Conservation (phyloP, 2,888 invertebrate genomes). For the Apodemia duryi region DNA sequence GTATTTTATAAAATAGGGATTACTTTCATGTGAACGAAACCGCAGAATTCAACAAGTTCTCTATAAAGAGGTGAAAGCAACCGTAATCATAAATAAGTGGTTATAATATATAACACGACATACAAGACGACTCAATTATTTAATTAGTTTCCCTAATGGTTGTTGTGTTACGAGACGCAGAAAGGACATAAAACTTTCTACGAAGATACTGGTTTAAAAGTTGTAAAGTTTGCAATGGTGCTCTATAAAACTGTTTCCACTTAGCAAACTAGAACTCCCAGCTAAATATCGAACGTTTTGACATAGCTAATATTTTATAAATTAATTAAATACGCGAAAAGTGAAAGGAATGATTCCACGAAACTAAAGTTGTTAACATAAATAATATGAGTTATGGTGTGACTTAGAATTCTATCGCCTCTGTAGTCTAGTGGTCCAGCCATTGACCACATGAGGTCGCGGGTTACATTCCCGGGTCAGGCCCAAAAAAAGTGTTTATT, state of each 20-base stretch:
- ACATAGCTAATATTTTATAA: neutral
- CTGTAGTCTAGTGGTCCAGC: too few relatives aligned
- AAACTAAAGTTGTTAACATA: neutral
- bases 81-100: slow-evolving; percentile 5
- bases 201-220: slow-evolving; percentile 12
- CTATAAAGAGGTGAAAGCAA: neutral
- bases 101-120: neutral
- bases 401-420: too few relatives aligned
- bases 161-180: slow-evolving; percentile 8
- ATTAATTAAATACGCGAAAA: neutral
- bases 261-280: slow-evolving; percentile 13
- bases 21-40: neutral
- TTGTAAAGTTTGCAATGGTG: slow-evolving; percentile 9
- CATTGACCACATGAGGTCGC: too few relatives aligned
- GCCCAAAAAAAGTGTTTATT: too few relatives aligned
- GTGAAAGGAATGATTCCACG: neutral
- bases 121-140: slow-evolving; percentile 14
- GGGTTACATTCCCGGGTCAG: too few relatives aligned
- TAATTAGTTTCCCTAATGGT: slow-evolving; percentile 14
- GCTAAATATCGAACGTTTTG: neutral
- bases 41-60: neutral
- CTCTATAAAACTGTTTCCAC: slow-evolving; percentile 12
- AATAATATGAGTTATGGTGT: too few relatives aligned
- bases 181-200: slow-evolving; percentile 16
- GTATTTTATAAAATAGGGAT: neutral